Evolutionary conservation across 2,888 invertebrate genomes (phyloP).

Genomic region (Nomada lathburiana): DNA sequence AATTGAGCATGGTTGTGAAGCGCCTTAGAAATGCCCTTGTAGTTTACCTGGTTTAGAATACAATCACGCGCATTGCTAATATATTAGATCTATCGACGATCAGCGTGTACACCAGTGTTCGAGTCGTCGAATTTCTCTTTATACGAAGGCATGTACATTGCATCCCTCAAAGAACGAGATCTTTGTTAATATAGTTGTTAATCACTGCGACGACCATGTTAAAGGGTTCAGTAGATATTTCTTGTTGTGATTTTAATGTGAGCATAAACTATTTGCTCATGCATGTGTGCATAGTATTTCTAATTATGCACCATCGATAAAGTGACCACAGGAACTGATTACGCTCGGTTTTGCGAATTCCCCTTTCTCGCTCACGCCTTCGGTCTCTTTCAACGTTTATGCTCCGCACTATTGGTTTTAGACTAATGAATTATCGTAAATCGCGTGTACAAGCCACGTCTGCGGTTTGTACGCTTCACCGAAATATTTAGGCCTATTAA

Average conservation of each 20-base stretch:
- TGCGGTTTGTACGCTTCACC: conserved; percentile 52
- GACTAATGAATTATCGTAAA: conserved; percentile 67
- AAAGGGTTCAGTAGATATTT: neutral
- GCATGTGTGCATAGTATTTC: conserved; percentile 2
- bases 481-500: conserved; percentile 56
- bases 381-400: conserved; percentile 28
- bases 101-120: too few species aligned
- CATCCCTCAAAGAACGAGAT: too few species aligned
- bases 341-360: conserved; percentile 31
- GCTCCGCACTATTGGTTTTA: conserved; percentile 51
- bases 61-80: too few species aligned
- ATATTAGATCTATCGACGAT: too few species aligned
- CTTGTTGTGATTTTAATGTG: neutral
- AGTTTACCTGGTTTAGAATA: too few species aligned
- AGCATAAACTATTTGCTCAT: conserved; percentile 2
- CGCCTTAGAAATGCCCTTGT: too few species aligned
- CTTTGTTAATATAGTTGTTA: too few species aligned
- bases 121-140: too few species aligned
- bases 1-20: too few species aligned
- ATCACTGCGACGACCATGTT: too few species aligned
- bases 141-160: too few species aligned
- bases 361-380: neutral
- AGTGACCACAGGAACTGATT: conserved; percentile 55
- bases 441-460: conserved; percentile 43
- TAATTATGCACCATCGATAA: conserved; percentile 20